These are phyloP conservation scores for Porites cylindrica DNA, from an alignment of 92 coral and sea anemone genomes.

Conservation along the genomic window DNA sequence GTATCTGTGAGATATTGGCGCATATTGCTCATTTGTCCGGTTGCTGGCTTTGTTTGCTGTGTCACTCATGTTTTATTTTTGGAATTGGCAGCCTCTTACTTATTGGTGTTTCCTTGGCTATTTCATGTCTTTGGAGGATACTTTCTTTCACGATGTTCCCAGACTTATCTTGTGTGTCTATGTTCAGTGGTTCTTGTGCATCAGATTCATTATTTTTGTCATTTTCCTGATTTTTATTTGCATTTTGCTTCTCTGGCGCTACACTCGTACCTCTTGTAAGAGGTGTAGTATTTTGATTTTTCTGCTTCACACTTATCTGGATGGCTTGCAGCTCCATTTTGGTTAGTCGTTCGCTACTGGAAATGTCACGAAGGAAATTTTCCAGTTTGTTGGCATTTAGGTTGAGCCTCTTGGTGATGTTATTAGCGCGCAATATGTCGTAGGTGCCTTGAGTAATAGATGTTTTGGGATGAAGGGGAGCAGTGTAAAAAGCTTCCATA, in stretches of 20 bases:
- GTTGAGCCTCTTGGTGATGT: constrained; percentile 29
- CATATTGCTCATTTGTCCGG: constrained; percentile 4
- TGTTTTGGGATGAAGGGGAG: neutral
- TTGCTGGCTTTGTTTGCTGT: constrained; percentile 7
- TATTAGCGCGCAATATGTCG: constrained; percentile 27
- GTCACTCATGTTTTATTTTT: constrained; percentile 18
- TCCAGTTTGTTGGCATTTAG: constrained; percentile 39
- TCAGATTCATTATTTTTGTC: neutral
- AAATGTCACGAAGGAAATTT: constrained; percentile 39
- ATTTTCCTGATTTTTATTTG: neutral
- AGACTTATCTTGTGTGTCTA: constrained; percentile 6
- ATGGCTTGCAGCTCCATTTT: constrained; percentile 32
- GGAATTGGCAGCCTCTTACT: constrained; percentile 21
- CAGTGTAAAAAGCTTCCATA: constrained; percentile 39
- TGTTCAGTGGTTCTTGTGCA: constrained; percentile 6
- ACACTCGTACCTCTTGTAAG: neutral
- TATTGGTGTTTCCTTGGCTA: constrained; percentile 20
- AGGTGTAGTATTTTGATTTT: constrained; percentile 1
- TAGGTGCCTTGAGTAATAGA: constrained; percentile 35
- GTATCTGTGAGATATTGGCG: constrained; percentile 7
- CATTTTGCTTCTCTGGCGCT: constrained; percentile 5
- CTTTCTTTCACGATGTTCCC: constrained; percentile 25
- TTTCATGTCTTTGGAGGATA: constrained; percentile 30
- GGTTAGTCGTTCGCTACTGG: constrained; percentile 35
- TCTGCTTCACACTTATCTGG: constrained; percentile 20